Evolutionary conservation across 2,888 invertebrate genomes (phyloP).

Genomic region (Mactromeris polynyma): DNA sequence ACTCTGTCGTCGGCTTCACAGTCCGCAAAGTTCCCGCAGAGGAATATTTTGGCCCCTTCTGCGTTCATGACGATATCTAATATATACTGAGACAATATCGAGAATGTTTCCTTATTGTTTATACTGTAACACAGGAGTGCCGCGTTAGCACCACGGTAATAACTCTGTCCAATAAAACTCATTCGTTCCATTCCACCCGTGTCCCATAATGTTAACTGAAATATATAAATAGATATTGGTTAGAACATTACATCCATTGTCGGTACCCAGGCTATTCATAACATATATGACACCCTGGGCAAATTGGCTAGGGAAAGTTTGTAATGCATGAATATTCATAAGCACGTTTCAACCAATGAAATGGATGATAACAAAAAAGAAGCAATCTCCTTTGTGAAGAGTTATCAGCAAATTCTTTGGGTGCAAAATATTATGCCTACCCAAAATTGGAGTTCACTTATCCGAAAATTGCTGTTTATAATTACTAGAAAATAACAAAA

Average conservation of each 20-base stretch:
- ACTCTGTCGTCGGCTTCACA: constrained; percentile 92
- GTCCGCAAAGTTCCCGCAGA: constrained; percentile 97
- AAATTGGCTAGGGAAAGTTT: too few relatives aligned
- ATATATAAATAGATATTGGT: constrained; percentile 58
- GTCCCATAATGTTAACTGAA: constrained; percentile 97
- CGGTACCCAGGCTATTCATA: too few relatives aligned
- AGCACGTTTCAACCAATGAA: too few relatives aligned
- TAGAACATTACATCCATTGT: background rate
- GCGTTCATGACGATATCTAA: constrained; percentile 94
- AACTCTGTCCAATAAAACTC: constrained; percentile 97
- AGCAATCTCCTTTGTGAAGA: too few relatives aligned
- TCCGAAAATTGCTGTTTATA: too few relatives aligned
- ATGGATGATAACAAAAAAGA: too few relatives aligned
- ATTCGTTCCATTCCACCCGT: constrained; percentile 99
- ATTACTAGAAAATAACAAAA: too few relatives aligned
- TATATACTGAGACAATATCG: constrained; percentile 95
- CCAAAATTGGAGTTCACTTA: too few relatives aligned
- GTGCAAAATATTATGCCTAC: too few relatives aligned
- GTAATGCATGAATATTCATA: too few relatives aligned
- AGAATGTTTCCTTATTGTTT: constrained; percentile 96
- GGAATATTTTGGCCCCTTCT: constrained; percentile 97
- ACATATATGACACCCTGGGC: too few relatives aligned
- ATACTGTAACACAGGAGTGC: constrained; percentile 96
- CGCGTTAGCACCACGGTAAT: constrained; percentile 98
- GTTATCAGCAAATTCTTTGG: too few relatives aligned